Base-by-base conservation (phyloP, 1,140 invertebrate genomes). In the Drosophila pandora region DNA sequence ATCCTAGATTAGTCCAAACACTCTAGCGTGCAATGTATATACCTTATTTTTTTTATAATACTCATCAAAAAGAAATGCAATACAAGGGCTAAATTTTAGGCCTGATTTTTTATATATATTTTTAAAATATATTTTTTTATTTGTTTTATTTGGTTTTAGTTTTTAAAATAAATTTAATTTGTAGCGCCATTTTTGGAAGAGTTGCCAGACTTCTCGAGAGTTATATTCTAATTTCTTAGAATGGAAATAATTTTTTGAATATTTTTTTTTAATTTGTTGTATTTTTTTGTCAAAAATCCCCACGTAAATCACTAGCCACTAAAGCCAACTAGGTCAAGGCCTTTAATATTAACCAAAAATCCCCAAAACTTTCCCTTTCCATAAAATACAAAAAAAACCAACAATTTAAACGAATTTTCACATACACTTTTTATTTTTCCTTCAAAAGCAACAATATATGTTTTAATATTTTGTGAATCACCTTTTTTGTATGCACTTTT, bases 391-490 rank as follows among this genome's bases (percentile, higher is more conserved):
- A 17, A 43, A 17, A 43, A 39, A 43, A 17, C n/a, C 2, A 43
- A 43, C 4, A 13, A 1, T 7, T 13, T 17, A 21, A 43, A 43
- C n/a, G 2, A 43, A 5, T 21, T 21, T 43, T 17, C 17, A 43
- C 9, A 21, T 43, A 43, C 6, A 17, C n/a, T 43, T 13, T 43
- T 43, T 43, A 21, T 22, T 47, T 3, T 9, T 23, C 12, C 12
- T 4, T 45, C 0, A 8, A 39, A 50, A 39, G 12, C 23, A 56
- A 39, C n/a, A 60, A 56, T 43, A 52, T 49, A 22, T 50, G 45
- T 23, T 10, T 43, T 17, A 49, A 50, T 62, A 71, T 65, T 43
- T 62, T 52, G 28, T 64, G 8, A 67, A 67, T 67, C 63, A 63
- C 52, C 4, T 32, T 47, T 37, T 53, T 7, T 13, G 23, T 70